Evolutionary conservation across 2,888 invertebrate genomes (phyloP).

Genomic region (Aradus depressus): DNA sequence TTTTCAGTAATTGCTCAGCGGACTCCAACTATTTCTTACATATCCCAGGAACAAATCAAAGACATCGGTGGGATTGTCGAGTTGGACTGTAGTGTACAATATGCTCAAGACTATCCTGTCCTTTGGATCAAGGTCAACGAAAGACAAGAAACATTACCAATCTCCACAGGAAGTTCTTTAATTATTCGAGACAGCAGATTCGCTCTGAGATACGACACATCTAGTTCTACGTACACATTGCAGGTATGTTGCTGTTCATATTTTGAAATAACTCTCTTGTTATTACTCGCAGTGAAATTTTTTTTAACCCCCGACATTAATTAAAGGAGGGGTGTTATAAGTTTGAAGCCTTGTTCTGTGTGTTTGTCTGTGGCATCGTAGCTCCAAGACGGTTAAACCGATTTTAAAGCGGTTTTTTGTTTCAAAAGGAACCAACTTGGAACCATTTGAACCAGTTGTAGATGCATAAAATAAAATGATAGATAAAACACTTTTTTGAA

Average conservation of each 20-base stretch:
- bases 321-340: too few species aligned
- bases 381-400: too few species aligned
- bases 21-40: conserved; percentile 81
- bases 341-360: too few species aligned
- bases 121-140: conserved; percentile 62
- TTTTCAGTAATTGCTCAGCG: conserved; percentile 51
- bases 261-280: too few species aligned
- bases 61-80: conserved; percentile 85
- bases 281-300: too few species aligned
- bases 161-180: conserved; percentile 71
- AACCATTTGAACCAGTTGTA: too few species aligned
- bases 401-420: too few species aligned
- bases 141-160: conserved; percentile 55
- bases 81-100: conserved; percentile 78
- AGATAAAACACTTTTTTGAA: too few species aligned
- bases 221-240: conserved; percentile 69
- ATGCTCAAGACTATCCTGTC: conserved; percentile 76
- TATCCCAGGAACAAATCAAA: conserved; percentile 82
- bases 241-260: conserved; percentile 40
- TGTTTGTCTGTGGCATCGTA: too few species aligned
- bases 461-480: too few species aligned
- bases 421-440: neutral
- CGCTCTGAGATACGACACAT: conserved; percentile 62
- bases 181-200: conserved; percentile 78
- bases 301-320: too few species aligned